Evolutionary conservation across 2,888 invertebrate genomes (phyloP), one percentile per base, ranked within the genome.

Genomic region (Caenorhabditis sp.): DNA sequence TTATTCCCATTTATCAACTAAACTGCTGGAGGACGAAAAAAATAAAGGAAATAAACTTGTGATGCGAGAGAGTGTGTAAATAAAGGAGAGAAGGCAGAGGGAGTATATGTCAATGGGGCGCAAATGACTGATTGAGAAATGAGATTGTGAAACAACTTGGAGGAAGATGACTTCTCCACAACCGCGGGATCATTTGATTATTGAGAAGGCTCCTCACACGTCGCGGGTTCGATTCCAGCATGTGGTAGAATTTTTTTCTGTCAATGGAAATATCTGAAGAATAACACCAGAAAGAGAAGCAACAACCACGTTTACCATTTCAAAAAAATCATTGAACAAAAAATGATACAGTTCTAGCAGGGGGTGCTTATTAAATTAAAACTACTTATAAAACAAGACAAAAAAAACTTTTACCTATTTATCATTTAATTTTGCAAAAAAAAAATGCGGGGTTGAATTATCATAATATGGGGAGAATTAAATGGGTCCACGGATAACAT

Each of bases 401-500:
- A 43, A 14, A 14, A 14, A 43, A 43, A 43, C 12, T 17, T 17
- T 43, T 43, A 43, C 43, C 43, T 43, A 43, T 7, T 43, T 43
- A 17, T 17, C 12, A 43, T 43, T 43, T 43, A 10, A 12, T 3
- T 43, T 43, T 43, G 7, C 3, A 12, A 43, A 43, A 43, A 43
- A 10, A 17, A 2, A 43, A 43, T 14, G n/a, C 3, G 43, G 43
- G 43, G 43, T 3, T 10, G 43, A 43, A 3, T 17, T 17, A 43
- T 14, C 10, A 5, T 43, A 36, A 36, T 43, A 43, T 2, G 3
- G 17, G 43, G 3, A 43, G 2, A 14, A 36, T 50, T 27, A 72
- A n/a, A 72, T 72, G n/a, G 68, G 66, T 59, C 75, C 79, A 26
- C 82, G 64, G 43, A 82, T 79, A 43, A 78, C 74, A 36, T 67